phyloP scores from a whole-genome alignment of 2,797 vertebrate species.

The Cottoperca gobio region DNA sequence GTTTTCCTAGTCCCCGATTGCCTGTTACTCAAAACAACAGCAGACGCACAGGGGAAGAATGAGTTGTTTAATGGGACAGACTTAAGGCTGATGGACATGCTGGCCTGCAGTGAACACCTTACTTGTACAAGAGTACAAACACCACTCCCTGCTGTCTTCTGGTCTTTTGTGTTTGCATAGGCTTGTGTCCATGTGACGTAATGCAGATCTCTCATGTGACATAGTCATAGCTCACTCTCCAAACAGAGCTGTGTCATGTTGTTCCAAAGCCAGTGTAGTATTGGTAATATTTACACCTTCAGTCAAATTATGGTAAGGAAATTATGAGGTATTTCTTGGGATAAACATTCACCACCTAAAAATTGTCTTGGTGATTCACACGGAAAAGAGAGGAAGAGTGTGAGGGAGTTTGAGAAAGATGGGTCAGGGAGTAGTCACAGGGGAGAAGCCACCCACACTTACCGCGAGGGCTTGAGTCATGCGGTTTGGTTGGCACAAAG shows the following conservation, averaged over 20 bases:
- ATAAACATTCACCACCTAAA: slow-evolving; percentile 43
- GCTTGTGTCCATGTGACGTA: slow-evolving; percentile 57
- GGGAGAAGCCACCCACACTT: slow-evolving; percentile 76
- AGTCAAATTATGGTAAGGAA: slow-evolving; percentile 37
- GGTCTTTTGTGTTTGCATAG: slow-evolving; percentile 62
- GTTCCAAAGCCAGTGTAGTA: slow-evolving; percentile 49
- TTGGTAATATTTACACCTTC: slow-evolving; percentile 51
- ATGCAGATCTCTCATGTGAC: slow-evolving; percentile 56
- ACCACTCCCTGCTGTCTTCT: slow-evolving; percentile 63
- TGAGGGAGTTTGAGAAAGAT: slow-evolving; percentile 63
- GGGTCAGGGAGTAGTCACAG: slow-evolving; percentile 76
- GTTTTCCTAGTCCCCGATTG: slow-evolving; percentile 44
- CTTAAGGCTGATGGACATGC: slow-evolving; percentile 27
- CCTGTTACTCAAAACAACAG: slow-evolving; percentile 45
- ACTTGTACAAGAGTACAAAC: slow-evolving; percentile 46
- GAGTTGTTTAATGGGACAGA: slow-evolving; percentile 32
- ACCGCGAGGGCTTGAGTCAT: slow-evolving; percentile 81
- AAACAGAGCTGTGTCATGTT: slow-evolving; percentile 51
- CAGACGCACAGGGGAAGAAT: slow-evolving; percentile 17
- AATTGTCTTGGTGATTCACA: slow-evolving; percentile 61
- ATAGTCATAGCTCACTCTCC: slow-evolving; percentile 8
- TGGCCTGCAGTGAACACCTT: slow-evolving; percentile 34
- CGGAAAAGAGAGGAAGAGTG: slow-evolving; percentile 51
- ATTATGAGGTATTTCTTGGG: slow-evolving; percentile 36
- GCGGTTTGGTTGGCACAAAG: slow-evolving; percentile 62